These are phyloP conservation scores for Coreius guichenoti DNA, from an alignment of 2,797 vertebrate genomes.

Conservation along the genomic window DNA sequence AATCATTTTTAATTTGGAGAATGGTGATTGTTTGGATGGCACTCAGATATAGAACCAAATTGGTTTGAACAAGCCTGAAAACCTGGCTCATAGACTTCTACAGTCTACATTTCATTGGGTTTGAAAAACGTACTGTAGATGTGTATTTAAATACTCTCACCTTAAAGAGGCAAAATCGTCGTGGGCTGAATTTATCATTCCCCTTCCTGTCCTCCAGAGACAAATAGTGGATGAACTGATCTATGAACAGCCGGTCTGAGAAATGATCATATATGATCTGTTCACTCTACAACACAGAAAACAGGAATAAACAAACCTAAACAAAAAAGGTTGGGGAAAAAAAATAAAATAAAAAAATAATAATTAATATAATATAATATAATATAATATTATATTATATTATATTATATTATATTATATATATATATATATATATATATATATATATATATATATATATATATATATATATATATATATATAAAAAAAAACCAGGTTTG, in stretches of 20 bases:
- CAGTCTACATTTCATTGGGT: not conserved
- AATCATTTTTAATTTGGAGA: not conserved
- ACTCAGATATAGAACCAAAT: not conserved
- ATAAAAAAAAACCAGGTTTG: too few species aligned
- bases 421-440: too few species aligned
- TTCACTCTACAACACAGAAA: slow-evolving; percentile 82
- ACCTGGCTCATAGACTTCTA: not conserved
- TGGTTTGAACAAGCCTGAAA: not conserved
- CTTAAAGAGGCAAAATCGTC: slow-evolving; percentile 98
- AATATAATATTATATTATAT: too few species aligned
- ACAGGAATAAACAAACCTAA: slow-evolving; percentile 6
- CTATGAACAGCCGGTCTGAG: slow-evolving; percentile 91
- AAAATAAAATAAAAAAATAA: too few species aligned
- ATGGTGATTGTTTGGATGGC: not conserved
- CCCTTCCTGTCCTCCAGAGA: slow-evolving; percentile 98
- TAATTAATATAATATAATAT: too few species aligned
- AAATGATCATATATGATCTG: slow-evolving; percentile 96
- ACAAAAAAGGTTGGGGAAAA: not conserved
- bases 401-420: too few species aligned
- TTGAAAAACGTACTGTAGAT: not conserved
- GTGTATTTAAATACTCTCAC: slow-evolving; percentile 70
- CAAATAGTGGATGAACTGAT: slow-evolving; percentile 94
- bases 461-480: too few species aligned
- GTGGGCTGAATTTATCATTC: slow-evolving; percentile 98
- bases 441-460: too few species aligned